Evolutionary conservation across 2,888 invertebrate genomes (phyloP), one percentile per base, ranked within the genome.

Genomic region (Drosophila aldrichi): DNA sequence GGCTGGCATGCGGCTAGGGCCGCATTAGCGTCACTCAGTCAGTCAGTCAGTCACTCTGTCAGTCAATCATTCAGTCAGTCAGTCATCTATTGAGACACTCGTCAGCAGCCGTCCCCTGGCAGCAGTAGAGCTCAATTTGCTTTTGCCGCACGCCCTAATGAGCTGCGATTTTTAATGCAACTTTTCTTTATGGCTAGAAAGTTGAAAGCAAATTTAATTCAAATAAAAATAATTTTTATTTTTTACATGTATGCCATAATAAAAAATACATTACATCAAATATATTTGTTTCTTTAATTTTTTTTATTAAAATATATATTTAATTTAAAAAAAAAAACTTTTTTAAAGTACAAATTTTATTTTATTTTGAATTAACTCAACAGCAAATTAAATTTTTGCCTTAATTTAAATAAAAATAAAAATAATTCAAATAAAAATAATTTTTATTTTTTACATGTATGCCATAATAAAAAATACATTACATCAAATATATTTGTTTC

Each of bases 71-170:
- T 32, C 32, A 32, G 1, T 52, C 57, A 43, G 14, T 56, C 57
- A 46, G 18, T 52, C 52, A 38, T n/a, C 40, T 61, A 62, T 38
- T 66, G 57, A 56, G 51, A 69, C 58, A 54, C 18, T 52, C 38
- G 22, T 20, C 7, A 41, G 49, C 52, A 46, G 34, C 48, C 46
- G 34, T 25, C 12, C 36, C 52, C 62, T 51, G 70, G 10, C 60
- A 55, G 46, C 44, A 36, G 36, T 14, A 34, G n/a, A 41, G n/a
- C 38, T 6, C 34, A 32, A 18, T 49, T 29, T 10, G 22, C 22
- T 57, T 25, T 25, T 57, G 58, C 25, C 58, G 36, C 56, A 41
- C 43, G 29, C 12, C 62, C 59, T 71, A 69, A 78, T 80, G 74
- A 69, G 63, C 74, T 41, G 56, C 62, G 40, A 59, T 46, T 70